Percentiles rank a stretch among this genome's conserved stretches.
phyloP scores from a whole-genome alignment of 2,797 vertebrate genomes.

The Darevskia nairensis region DNA sequence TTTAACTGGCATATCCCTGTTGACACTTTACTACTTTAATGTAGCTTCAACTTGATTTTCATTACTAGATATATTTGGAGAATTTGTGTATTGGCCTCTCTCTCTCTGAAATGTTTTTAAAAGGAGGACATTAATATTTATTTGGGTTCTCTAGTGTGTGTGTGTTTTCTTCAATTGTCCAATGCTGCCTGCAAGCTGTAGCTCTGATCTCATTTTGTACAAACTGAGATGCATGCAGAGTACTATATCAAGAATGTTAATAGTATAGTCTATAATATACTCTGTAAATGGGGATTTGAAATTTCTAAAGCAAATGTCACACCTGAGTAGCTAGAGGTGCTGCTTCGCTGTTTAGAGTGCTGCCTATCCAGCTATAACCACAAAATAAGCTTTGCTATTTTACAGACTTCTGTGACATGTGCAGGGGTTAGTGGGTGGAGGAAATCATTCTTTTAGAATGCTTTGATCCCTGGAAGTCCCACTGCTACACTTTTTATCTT shows the following conservation, averaged over 20 bases:
- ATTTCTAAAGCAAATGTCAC: not conserved
- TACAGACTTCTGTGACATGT: conserved; percentile 1
- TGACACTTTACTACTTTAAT: not conserved
- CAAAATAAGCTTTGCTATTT: conserved; percentile 5
- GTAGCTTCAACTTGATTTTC: not conserved
- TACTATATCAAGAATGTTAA: not conserved
- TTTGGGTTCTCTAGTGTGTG: not conserved
- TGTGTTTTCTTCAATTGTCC: not conserved
- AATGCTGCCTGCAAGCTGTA: not conserved
- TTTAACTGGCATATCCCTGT: not conserved
- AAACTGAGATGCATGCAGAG: not conserved
- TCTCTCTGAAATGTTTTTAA: not conserved
- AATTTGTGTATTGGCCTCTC: not conserved
- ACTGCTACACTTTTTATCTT: conserved; percentile 74
- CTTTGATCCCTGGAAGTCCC: conserved; percentile 73
- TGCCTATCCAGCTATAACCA: not conserved
- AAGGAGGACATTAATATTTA: conserved; percentile 11
- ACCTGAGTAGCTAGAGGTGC: not conserved
- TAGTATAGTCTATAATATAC: not conserved
- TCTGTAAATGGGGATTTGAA: not conserved
- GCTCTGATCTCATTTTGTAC: not conserved
- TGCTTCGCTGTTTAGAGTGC: not conserved
- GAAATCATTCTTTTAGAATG: conserved; percentile 61
- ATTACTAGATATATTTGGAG: not conserved
- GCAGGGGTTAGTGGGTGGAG: conserved; percentile 10